These are phyloP conservation scores for Lottia gigantea DNA, from an alignment of 2,888 invertebrate species.

Conservation along the genomic window DNA sequence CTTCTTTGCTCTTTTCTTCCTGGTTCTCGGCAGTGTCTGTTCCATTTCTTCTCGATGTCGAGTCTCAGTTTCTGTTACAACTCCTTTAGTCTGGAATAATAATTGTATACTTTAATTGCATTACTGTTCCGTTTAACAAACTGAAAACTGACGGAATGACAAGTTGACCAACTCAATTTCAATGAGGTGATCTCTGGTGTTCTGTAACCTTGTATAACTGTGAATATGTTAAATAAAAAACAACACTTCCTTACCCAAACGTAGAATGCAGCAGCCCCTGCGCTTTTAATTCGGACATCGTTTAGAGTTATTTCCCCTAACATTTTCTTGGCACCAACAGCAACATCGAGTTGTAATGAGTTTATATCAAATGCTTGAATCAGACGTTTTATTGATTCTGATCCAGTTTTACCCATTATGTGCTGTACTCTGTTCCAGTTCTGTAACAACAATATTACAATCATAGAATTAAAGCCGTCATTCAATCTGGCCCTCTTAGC, in stretches of 20 bases:
- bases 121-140: too few species aligned
- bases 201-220: too few species aligned
- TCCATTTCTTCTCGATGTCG: slow-evolving; percentile 25
- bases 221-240: too few species aligned
- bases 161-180: too few species aligned
- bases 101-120: not conserved
- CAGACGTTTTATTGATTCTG: slow-evolving; percentile 57
- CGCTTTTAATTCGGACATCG: slow-evolving; percentile 56
- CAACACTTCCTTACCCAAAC: slow-evolving; percentile 54
- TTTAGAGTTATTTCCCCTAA: slow-evolving; percentile 51
- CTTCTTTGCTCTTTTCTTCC: slow-evolving; percentile 8
- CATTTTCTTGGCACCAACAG: slow-evolving; percentile 48
- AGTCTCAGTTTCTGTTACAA: slow-evolving; percentile 33
- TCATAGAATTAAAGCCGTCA: too few species aligned
- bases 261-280: slow-evolving; percentile 64
- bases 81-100: slow-evolving; percentile 30
- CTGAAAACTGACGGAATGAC: too few species aligned
- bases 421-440: slow-evolving; percentile 59
- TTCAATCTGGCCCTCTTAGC: too few species aligned
- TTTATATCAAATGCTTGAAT: slow-evolving; percentile 56
- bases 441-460: too few species aligned
- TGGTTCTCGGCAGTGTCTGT: slow-evolving; percentile 28
- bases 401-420: slow-evolving; percentile 61
- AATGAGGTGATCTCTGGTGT: too few species aligned
- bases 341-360: slow-evolving; percentile 45